Conservation (phyloP, 2,113 vertebrate species). For the Pygathrix nemaeus region DNA sequence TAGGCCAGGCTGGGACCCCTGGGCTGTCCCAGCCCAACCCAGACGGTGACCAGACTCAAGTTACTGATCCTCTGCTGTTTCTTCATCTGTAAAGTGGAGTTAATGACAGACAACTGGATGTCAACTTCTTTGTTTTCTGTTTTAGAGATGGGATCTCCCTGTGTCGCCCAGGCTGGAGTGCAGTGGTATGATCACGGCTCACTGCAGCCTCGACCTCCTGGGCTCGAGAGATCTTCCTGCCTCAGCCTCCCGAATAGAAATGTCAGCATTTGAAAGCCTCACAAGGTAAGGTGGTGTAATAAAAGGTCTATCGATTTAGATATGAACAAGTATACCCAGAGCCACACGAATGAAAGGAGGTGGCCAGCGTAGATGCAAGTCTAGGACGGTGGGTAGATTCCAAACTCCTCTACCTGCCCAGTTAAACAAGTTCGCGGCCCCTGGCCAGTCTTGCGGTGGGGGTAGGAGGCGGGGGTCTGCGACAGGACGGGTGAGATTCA, state of each 20-base stretch:
- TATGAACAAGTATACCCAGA: not conserved
- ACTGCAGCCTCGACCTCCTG: not conserved
- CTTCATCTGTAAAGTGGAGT: not conserved
- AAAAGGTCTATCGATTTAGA: not conserved
- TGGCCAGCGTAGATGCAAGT: not conserved
- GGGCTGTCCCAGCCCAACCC: not conserved
- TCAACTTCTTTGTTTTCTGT: not conserved
- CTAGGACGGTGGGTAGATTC: not conserved
- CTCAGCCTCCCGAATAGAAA: not conserved
- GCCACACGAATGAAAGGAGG: not conserved
- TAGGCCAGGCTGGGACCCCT: not conserved
- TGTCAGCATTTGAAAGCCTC: not conserved
- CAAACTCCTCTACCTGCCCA: not conserved
- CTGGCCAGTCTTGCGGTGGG: accelerated
- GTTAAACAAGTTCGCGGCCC: not conserved
- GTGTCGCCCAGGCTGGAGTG: not conserved
- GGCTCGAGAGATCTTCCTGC: not conserved
- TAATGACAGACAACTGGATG: not conserved
- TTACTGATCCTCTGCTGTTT: not conserved
- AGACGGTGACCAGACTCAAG: not conserved
- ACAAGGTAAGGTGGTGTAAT: not conserved
- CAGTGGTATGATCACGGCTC: too few relatives aligned
- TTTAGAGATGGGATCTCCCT: not conserved
- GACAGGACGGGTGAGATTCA: not conserved
- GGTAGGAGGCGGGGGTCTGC: not conserved